These are phyloP conservation scores for Aporophyla nigra DNA, from an alignment of 2,888 invertebrate species.

Conservation along the genomic window DNA sequence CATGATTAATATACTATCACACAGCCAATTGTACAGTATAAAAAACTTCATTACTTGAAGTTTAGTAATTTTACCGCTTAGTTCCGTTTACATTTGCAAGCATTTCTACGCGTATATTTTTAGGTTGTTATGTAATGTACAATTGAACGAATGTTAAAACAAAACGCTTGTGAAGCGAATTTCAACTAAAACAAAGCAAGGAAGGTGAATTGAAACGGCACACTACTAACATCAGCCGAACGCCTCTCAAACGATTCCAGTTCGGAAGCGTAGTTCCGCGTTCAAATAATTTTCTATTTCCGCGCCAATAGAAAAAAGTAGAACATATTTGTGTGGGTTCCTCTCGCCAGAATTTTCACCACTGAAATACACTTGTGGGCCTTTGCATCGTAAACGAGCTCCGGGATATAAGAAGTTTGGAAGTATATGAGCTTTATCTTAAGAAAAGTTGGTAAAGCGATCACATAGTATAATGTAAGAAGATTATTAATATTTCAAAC, in stretches of 20 bases:
- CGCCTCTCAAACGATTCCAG: conserved; percentile 67
- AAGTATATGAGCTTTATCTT: conserved; percentile 40
- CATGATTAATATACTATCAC: conserved; percentile 23
- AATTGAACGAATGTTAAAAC: conserved; percentile 11
- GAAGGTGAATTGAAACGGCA: conserved; percentile 36
- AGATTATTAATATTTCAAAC: conserved; percentile 46
- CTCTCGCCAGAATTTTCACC: conserved; percentile 37
- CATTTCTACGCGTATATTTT: no score
- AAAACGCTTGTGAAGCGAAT: conserved; percentile 1
- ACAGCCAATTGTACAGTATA: conserved; percentile 2
- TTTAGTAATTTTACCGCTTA: neutral
- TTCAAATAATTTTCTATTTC: conserved; percentile 70
- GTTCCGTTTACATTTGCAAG: neutral
- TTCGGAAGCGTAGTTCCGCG: conserved; percentile 62
- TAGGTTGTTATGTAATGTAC: neutral
- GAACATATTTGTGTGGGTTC: conserved; percentile 55
- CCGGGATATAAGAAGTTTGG: conserved; percentile 42
- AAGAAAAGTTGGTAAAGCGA: conserved; percentile 37
- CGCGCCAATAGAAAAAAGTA: conserved; percentile 62
- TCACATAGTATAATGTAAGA: conserved; percentile 31
- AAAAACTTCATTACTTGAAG: neutral
- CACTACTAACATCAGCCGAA: conserved; percentile 59
- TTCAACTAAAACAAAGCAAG: conserved; percentile 42
- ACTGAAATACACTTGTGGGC: conserved; percentile 47
- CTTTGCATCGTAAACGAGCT: conserved; percentile 54